Evolutionary conservation across 2,113 vertebrate species (phyloP).

Genomic region (Seriola aureovittata): DNA sequence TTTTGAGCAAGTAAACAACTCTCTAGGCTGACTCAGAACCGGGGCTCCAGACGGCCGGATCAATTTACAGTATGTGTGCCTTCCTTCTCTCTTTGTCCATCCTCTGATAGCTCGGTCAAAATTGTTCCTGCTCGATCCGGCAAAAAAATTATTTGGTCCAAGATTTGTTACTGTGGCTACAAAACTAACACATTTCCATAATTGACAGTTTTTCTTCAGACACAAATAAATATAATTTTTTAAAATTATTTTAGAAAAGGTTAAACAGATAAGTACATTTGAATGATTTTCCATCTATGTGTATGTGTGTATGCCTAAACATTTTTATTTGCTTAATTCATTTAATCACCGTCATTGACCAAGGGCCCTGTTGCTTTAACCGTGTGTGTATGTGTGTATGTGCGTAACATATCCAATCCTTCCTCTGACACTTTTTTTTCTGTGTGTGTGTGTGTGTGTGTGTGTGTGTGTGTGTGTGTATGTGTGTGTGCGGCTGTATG

Average conservation of each 20-base stretch:
- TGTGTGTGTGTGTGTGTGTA: constrained; percentile 33
- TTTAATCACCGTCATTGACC: constrained; percentile 10
- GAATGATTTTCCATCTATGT: neutral
- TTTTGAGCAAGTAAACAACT: constrained; percentile 65
- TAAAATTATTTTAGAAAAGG: neutral
- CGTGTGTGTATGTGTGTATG: neutral
- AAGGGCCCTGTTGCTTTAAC: neutral
- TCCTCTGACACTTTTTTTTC: constrained; percentile 5
- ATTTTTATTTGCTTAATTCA: neutral
- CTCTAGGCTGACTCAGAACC: constrained; percentile 33
- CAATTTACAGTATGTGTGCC: constrained; percentile 41
- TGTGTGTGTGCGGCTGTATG: constrained; percentile 50
- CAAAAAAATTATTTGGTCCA: neutral
- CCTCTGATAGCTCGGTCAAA: constrained; percentile 8
- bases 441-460: constrained; percentile 19
- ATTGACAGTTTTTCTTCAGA: neutral
- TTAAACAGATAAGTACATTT: neutral
- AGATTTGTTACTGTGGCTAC: neutral
- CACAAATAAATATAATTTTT: neutral
- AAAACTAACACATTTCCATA: neutral
- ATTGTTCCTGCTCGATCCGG: neutral
- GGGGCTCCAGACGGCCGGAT: constrained; percentile 13
- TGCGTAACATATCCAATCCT: neutral
- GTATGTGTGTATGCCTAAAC: neutral
- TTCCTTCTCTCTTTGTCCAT: neutral